Evolutionary conservation across 1,140 invertebrate genomes (phyloP), one percentile per base, ranked within the genome.

Genomic region (Platyura marginata): DNA sequence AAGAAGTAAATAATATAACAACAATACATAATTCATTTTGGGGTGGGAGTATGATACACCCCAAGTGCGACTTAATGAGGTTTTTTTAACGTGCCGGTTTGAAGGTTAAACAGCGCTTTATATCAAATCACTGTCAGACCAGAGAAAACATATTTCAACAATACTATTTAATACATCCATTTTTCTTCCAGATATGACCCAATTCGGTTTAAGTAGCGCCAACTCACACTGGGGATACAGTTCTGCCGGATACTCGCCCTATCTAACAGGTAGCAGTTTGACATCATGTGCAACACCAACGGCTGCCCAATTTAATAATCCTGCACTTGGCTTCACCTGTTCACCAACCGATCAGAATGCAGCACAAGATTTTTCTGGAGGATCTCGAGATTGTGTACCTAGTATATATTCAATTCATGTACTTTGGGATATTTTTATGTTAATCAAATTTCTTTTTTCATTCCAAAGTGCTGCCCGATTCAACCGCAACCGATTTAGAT

Each of bases 151-250:
- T 34, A 34, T 34, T 34, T 34, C 8, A 39, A 39, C 13, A 37
- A 13, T 21, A 19, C 21, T n/a, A n/a, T n/a, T n/a, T n/a, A 39
- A 39, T 37, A 6, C 18, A 18, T 11, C 16, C 3, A 4, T 35
- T 39, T 33, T 48, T 48, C 41, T 57, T 59, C 37, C 61, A 82
- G 79, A 81, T 61, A 78, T 82, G 75, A 73, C 77, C 38, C 77
- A 82, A 61, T 81, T 82, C 53, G 77, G 80, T 33, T 58, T 81
- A 57, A 77, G 79, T 52, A 78, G 78, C 46, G 72, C 79, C 45
- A 84, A 85, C 55, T 79, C 79, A 3, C 77, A 81, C 49, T 87
- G 81, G 81, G 79, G 81, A 32, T 85, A 85, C 53, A 74, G 81
- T 3, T 75, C 79, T n/a, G 77, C 81, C 9, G 80, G 79, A 3